phyloP scores from a whole-genome alignment of 2,888 invertebrate species.

The Aleiodes testaceus region DNA sequence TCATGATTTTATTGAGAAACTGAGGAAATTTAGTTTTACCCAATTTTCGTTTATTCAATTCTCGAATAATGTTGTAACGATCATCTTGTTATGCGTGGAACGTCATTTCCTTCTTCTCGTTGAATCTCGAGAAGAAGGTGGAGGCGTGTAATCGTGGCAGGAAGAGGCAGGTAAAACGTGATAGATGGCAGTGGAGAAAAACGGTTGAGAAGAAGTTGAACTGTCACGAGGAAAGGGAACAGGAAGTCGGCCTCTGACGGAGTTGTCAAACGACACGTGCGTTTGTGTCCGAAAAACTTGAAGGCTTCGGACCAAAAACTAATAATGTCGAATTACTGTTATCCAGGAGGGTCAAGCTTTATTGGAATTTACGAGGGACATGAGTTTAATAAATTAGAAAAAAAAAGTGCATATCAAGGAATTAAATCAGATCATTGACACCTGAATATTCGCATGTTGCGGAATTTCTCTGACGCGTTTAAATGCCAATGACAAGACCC shows the following conservation, averaged over 20 bases:
- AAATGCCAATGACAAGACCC: conserved; percentile 20
- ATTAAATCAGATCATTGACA: conserved; percentile 38
- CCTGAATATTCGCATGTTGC: conserved; percentile 22
- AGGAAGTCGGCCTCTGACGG: conserved; percentile 52
- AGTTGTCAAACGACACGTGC: conserved; percentile 64
- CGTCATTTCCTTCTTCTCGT: conserved; percentile 61
- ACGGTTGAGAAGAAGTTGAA: conserved; percentile 35
- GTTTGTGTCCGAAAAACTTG: conserved; percentile 44
- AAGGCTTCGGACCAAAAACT: neutral
- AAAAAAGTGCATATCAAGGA: conserved; percentile 22
- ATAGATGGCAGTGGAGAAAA: conserved; percentile 2
- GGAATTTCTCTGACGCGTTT: conserved; percentile 35
- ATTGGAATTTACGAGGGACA: neutral
- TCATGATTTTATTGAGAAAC: neutral
- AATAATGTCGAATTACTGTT: conserved; percentile 15
- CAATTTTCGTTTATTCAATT: too few species aligned
- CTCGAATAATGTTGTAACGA: conserved; percentile 8
- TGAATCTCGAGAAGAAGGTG: conserved; percentile 34
- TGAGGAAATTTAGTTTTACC: too few species aligned
- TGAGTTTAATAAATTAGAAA: neutral
- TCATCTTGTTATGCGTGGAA: conserved; percentile 59
- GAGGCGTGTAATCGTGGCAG: conserved; percentile 43
- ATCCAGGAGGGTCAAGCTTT: conserved; percentile 20
- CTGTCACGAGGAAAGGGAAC: conserved; percentile 26
- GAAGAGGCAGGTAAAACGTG: conserved; percentile 5